Conservation (phyloP, 2,888 invertebrate genomes). For the Mythimna ferrago region DNA sequence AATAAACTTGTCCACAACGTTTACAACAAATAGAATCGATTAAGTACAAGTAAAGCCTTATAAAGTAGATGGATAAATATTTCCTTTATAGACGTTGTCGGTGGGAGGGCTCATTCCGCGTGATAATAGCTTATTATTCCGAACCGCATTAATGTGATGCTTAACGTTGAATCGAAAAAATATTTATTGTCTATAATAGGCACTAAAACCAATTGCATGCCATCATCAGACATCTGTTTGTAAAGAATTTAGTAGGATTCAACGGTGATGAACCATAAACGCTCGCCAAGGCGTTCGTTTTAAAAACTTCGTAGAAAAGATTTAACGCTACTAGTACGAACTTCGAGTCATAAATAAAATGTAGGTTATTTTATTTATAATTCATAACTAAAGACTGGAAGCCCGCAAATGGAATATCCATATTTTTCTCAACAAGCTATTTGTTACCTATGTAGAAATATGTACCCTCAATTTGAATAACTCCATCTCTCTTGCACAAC, state of each 20-base stretch:
- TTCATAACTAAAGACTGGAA: conserved; percentile 56
- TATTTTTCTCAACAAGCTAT: conserved; percentile 87
- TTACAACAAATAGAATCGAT: conserved; percentile 55
- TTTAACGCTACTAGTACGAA: conserved; percentile 2
- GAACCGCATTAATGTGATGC: conserved; percentile 56
- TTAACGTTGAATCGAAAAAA: conserved; percentile 51
- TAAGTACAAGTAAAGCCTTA: conserved; percentile 49
- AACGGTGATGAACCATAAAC: neutral
- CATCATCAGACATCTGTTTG: conserved; percentile 28
- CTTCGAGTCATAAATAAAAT: conserved; percentile 40
- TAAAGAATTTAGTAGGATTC: conserved; percentile 26
- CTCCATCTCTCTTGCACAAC: conserved; percentile 81
- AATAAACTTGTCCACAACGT: conserved; percentile 43
- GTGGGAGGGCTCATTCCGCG: conserved; percentile 57
- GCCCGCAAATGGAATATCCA: conserved; percentile 80
- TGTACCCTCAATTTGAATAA: conserved; percentile 91
- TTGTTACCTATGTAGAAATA: conserved; percentile 91
- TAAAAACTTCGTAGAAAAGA: conserved; percentile 10
- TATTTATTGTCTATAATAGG: conserved; percentile 46
- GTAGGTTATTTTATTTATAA: conserved; percentile 56
- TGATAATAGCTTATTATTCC: conserved; percentile 64
- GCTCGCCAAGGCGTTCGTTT: neutral
- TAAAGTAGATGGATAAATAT: conserved; percentile 57
- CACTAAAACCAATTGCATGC: conserved; percentile 39
- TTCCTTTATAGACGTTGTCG: conserved; percentile 55